A percentile compares a stretch with the other conserved stretches of the same genome.
Evolutionary conservation across 2,797 vertebrate genomes (phyloP).

Genomic region (Bovichtus variegatus): DNA sequence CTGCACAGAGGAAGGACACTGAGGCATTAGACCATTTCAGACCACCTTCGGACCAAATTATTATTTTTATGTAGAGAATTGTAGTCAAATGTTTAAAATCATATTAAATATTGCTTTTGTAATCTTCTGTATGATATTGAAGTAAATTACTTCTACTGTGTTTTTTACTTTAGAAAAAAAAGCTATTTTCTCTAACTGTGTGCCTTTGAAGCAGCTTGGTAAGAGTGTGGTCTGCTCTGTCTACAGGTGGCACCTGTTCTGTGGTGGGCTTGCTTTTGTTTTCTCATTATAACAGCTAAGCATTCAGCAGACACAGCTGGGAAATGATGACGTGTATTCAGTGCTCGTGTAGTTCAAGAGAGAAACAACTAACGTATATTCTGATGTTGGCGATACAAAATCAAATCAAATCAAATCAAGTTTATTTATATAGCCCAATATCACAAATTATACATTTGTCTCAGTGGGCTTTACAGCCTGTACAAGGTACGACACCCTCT

Average conservation of each 20-base stretch:
- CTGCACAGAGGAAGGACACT: conserved; percentile 22
- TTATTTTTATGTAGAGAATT: not conserved
- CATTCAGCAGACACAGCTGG: conserved; percentile 34
- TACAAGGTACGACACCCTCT: no score
- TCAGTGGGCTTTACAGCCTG: no score
- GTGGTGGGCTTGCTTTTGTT: conserved; percentile 15
- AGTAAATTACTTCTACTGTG: not conserved
- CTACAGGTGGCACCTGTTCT: conserved; percentile 47
- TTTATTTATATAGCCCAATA: no score
- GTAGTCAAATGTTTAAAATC: not conserved
- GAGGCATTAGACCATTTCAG: not conserved
- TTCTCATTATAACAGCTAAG: conserved; percentile 57
- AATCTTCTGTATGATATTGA: not conserved
- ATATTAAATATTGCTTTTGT: not conserved
- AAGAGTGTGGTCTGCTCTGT: conserved; percentile 1
- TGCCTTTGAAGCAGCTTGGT: not conserved
- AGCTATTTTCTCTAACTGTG: not conserved
- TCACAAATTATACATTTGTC: no score
- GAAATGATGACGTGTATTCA: conserved; percentile 22
- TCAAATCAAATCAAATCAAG: no score
- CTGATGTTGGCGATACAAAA: not conserved
- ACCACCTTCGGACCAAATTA: not conserved
- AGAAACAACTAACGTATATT: not conserved
- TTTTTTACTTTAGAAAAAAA: not conserved
- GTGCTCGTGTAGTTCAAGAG: not conserved